These are phyloP conservation scores for Oncorhynchus nerka DNA, from an alignment of 2,113 vertebrate species.

Conservation along the genomic window DNA sequence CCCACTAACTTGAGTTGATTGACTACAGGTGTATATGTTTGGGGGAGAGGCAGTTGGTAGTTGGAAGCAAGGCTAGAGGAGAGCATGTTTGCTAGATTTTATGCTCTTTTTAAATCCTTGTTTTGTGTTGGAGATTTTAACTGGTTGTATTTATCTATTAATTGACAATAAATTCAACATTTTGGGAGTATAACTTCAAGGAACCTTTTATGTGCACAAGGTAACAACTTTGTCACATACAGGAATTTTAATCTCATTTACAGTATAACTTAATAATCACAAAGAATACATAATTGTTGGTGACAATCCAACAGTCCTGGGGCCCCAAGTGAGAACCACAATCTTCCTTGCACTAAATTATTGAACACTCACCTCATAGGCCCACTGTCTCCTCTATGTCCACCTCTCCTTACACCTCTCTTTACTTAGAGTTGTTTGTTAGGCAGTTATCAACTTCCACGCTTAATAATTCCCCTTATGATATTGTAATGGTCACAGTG, in stretches of 20 bases:
- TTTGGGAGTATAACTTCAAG: too few species aligned
- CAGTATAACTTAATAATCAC: slow-evolving; percentile 51
- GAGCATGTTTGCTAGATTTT: too few species aligned
- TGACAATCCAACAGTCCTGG: slow-evolving; percentile 45
- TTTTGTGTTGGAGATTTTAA: too few species aligned
- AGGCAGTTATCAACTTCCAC: slow-evolving; percentile 1
- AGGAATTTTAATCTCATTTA: slow-evolving; percentile 51
- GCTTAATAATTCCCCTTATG: slow-evolving; percentile 4
- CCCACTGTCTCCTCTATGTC: slow-evolving; percentile 5
- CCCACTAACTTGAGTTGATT: too few species aligned
- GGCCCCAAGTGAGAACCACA: slow-evolving; percentile 23
- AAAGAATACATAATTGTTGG: slow-evolving; percentile 48
- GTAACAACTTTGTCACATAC: too few species aligned
- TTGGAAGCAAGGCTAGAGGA: too few species aligned
- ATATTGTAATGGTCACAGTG: not conserved
- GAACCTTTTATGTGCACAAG: too few species aligned
- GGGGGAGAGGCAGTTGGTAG: too few species aligned
- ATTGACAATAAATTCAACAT: too few species aligned
- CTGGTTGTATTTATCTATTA: too few species aligned
- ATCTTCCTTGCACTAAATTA: slow-evolving; percentile 57
- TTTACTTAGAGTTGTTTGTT: slow-evolving; percentile 14
- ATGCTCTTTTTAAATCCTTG: too few species aligned
- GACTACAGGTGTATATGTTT: too few species aligned
- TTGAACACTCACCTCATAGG: not conserved
- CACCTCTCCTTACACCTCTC: not conserved